Base-by-base conservation (phyloP, 1,140 invertebrate species). In the Drosophila simulans region DNA sequence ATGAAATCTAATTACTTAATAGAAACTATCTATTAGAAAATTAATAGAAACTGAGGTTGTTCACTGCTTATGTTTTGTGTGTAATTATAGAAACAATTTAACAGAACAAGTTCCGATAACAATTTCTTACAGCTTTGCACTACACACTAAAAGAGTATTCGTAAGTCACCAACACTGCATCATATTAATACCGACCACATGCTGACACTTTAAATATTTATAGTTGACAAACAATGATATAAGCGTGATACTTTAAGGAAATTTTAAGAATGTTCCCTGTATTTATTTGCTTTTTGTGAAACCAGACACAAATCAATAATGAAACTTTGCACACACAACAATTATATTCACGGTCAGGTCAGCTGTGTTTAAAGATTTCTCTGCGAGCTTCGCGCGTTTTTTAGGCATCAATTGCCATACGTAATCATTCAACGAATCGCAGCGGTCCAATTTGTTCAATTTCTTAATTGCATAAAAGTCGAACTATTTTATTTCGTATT, bases 341-440 rank as follows among this genome's bases (percentile, higher is more conserved):
- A 46, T 15, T 3, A 10, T 13, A 13, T 64, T 5, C 51, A 63
- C 56, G 66, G 66, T 57, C 64, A 40, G 15, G 25, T 31, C 13
- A 15, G 15, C 17, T 25, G 12, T 34, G 15, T 31, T 15, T 11
- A 3, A 25, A 48, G 5, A 13, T n/a, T n/a, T 31, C 12, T 22
- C 25, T 10, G 39, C 11, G n/a, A 35, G 17, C 22, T 63, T 45
- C 17, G 15, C 37, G 25, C 56, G 54, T 37, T 64, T 55, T 51
- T 35, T 11, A 7, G 8, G 40, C 5, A 53, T 25, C 37, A 54
- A 3, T 22, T 35, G 13, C 4, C 13, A 64, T 43, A 74, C 71
- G 71, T 74, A 74, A 74, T 56, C 69, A 20, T 11, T 25, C 3
- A n/a, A 20, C 25, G 35, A 54, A 49, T 48, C 48, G 25, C 35